Conservation (phyloP, 2,888 invertebrate species). For the Heliconius hortense region DNA sequence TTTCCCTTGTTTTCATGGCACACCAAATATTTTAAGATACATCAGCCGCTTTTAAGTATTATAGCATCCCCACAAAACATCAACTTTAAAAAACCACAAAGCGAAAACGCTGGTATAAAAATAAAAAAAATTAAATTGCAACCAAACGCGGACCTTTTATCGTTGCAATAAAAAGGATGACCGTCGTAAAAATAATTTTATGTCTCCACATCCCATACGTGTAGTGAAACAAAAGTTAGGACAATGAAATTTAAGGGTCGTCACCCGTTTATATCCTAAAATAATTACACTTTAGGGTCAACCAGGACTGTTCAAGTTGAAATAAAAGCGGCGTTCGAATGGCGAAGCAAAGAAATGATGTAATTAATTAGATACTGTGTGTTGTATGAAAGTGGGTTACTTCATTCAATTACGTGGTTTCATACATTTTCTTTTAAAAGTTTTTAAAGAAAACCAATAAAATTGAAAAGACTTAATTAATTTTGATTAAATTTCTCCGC, state of each 20-base stretch:
- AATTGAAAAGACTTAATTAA: neutral
- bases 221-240: conserved; percentile 46
- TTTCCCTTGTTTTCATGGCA: too few species aligned
- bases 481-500: neutral
- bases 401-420: too few species aligned
- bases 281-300: conserved; percentile 26
- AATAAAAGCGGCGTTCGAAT: conserved; percentile 8
- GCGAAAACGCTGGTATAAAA: conserved; percentile 1
- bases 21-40: neutral
- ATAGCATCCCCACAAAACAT: neutral
- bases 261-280: conserved; percentile 29
- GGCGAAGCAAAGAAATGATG: neutral
- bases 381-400: neutral
- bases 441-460: neutral
- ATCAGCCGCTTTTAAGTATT: too few species aligned
- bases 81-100: conserved; percentile 4
- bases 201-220: conserved; percentile 41
- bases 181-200: conserved; percentile 53
- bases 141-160: conserved; percentile 53
- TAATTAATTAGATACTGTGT: neutral
- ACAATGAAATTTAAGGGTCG: conserved; percentile 36
- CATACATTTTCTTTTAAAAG: neutral
- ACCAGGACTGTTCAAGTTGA: conserved; percentile 8
- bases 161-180: conserved; percentile 50
- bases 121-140: conserved; percentile 53